Evolutionary conservation across 1,140 invertebrate genomes (phyloP), one percentile per base, ranked within the genome.

Genomic region (Popillia japonica): DNA sequence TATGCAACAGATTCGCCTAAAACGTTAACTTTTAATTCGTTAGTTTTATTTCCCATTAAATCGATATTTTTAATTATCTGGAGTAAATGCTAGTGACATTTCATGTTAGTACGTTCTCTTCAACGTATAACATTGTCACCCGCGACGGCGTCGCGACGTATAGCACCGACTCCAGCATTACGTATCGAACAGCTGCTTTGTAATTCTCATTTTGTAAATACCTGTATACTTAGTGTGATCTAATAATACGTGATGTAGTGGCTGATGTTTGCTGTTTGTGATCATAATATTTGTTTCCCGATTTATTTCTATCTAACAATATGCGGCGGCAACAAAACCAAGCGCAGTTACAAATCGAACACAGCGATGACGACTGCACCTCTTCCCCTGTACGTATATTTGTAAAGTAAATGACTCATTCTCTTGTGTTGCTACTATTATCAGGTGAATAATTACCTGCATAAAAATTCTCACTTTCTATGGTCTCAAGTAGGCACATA

Each of bases 331-430:
- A 81, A 59, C 81, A 82, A 17, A 83, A 77, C 72, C 82, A 83
- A 59, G 77, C 81, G 64, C 82, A 83, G 48, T 75, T 82, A 75
- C 82, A 83, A 59, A 80, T 81, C 59, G 82, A 83, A 48, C 82
- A 83, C 41, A 83, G 80, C 78, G 81, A 81, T 41, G 82, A 83
- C 42, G 82, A 83, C 23, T 82, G 81, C 73, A 83, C 80, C 64
- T 82, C 82, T 44, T 82, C 82, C 14, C 81, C 81, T 75, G 81
- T 82, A 80, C 80, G 79, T 78, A 64, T 64, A 64, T 64, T 64
- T 27, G 17, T 64, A 20, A 20, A 22, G 9, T 64, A 27, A 17
- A 61, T 72, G 40, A 64, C 8, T 77, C 34, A 34, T 34, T 55
- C 14, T 48, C 34, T 48, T 48, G 44, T 48, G 11, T 48, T 11